Conservation (phyloP, 2,113 vertebrate species). For the Corythornis vintsioides region DNA sequence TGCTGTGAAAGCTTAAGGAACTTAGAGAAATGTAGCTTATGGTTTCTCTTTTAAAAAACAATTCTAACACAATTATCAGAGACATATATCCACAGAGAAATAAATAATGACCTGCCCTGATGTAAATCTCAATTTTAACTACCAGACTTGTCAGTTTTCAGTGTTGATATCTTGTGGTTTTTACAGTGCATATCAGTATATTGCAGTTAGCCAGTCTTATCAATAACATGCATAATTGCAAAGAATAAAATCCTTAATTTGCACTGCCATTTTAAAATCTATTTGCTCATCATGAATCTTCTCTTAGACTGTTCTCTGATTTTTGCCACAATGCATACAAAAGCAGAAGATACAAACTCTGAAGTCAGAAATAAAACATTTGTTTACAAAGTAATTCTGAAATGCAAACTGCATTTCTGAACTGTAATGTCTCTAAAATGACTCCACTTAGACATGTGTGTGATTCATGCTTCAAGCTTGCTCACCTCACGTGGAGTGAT, state of each 20-base stretch:
- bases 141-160: conserved; percentile 1
- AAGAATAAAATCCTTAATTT: neutral
- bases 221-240: neutral
- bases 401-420: conserved; percentile 47
- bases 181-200: neutral
- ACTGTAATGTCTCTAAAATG: conserved; percentile 59
- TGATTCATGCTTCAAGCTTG: conserved; percentile 50
- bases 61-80: neutral
- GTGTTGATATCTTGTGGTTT: neutral
- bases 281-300: neutral
- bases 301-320: neutral
- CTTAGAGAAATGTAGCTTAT: neutral
- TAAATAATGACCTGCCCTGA: neutral
- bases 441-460: conserved; percentile 24
- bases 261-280: neutral
- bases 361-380: neutral
- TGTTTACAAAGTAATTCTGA: conserved; percentile 39
- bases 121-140: conserved; percentile 33
- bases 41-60: neutral
- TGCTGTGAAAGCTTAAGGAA: conserved; percentile 17
- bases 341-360: neutral
- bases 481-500: conserved; percentile 54
- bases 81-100: neutral
- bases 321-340: neutral
- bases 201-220: neutral